Evolutionary conservation across 2,888 invertebrate species (phyloP).

Genomic region (Luperina testacea): DNA sequence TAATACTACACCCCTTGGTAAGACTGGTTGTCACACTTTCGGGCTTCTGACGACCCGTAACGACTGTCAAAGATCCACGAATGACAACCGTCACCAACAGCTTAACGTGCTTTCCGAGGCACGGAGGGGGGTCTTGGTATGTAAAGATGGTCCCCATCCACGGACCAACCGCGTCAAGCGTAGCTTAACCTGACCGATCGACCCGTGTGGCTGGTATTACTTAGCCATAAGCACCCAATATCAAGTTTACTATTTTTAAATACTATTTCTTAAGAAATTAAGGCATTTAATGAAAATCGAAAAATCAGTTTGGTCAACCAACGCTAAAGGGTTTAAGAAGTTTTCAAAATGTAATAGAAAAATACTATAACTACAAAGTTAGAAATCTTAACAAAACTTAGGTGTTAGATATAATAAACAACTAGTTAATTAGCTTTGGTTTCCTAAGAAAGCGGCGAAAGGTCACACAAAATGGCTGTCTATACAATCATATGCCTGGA

Average conservation of each 20-base stretch:
- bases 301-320: slow-evolving; percentile 5
- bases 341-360: slow-evolving; percentile 23
- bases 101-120: no score
- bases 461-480: not conserved
- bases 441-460: not conserved
- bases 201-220: no score
- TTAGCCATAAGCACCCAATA: not conserved
- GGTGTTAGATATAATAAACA: slow-evolving; percentile 18
- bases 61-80: no score
- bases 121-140: no score
- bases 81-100: no score
- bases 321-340: not conserved
- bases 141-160: no score
- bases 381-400: slow-evolving; percentile 25
- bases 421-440: not conserved
- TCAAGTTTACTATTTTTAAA: not conserved
- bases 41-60: no score
- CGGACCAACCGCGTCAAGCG: no score
- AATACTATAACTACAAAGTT: slow-evolving; percentile 26
- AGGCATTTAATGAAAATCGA: not conserved
- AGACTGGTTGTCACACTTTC: no score
- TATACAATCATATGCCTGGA: not conserved
- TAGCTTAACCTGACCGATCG: no score
- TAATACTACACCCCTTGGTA: no score
- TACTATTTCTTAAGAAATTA: not conserved